Percentiles rank a stretch among this genome's conserved stretches.
These are phyloP conservation scores for Caenorhabditis sp. DNA, from an alignment of 2,888 invertebrate species.

Conservation along the genomic window DNA sequence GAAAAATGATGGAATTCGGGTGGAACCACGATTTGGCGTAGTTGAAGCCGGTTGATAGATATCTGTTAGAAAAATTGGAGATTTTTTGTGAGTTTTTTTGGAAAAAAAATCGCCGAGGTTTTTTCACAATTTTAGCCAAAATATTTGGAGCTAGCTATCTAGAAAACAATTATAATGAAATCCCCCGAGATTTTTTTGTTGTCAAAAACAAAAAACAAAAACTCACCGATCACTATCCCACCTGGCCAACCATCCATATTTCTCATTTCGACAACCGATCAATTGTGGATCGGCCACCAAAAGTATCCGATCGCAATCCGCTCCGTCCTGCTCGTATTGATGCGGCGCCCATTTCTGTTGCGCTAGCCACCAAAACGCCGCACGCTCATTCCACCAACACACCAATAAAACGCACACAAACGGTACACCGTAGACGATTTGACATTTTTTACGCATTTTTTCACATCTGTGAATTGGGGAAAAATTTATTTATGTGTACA, in stretches of 20 bases:
- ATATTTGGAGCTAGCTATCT: too few relatives aligned
- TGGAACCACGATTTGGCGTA: conserved; percentile 79
- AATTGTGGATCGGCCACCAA: conserved; percentile 87
- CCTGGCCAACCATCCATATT: conserved; percentile 79
- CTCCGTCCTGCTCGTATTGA: conserved; percentile 13
- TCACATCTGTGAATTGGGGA: not conserved
- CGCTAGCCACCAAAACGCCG: conserved; percentile 34
- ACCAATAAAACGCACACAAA: conserved; percentile 11
- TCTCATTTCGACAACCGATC: conserved; percentile 82
- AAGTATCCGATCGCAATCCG: conserved; percentile 58
- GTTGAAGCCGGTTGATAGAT: conserved; percentile 81
- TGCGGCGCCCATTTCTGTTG: conserved; percentile 16
- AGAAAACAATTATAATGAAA: too few relatives aligned
- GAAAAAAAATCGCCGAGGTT: too few relatives aligned
- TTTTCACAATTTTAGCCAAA: too few relatives aligned
- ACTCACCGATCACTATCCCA: conserved; percentile 87
- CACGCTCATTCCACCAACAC: conserved; percentile 42
- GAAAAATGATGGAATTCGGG: conserved; percentile 86
- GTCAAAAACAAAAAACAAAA: too few relatives aligned
- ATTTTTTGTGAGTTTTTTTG: too few relatives aligned
- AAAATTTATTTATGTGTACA: not conserved
- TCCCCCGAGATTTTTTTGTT: too few relatives aligned
- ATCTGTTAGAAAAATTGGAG: too few relatives aligned
- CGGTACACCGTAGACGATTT: conserved; percentile 16
- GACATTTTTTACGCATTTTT: conserved; percentile 7